A percentile compares a stretch with the other conserved stretches of the same genome.
Evolutionary conservation across 23 tunicate genomes (phyloP).

Genomic region (Halocynthia aurantium): DNA sequence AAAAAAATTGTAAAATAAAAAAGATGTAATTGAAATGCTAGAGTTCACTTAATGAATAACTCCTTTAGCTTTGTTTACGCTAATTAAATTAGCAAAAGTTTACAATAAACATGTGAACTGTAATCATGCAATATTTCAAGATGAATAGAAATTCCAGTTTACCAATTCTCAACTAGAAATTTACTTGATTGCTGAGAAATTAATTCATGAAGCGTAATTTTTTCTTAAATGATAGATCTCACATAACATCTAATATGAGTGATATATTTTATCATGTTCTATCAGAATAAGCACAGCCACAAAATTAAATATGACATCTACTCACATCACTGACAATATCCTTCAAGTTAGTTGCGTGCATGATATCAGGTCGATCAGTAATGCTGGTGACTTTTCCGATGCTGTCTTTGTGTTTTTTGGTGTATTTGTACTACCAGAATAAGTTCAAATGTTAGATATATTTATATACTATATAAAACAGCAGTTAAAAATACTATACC

Average conservation of each 20-base stretch:
- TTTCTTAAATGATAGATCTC: too few relatives aligned
- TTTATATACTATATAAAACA: background rate
- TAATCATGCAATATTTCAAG: too few relatives aligned
- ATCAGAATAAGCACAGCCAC: too few relatives aligned
- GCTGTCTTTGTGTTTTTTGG: slow-evolving; percentile 74
- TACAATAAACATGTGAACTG: too few relatives aligned
- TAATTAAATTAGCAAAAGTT: too few relatives aligned
- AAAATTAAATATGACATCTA: background rate
- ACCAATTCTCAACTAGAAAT: too few relatives aligned
- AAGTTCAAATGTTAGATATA: background rate
- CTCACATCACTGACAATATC: slow-evolving; percentile 93
- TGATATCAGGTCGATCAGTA: slow-evolving; percentile 85
- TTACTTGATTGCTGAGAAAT: too few relatives aligned
- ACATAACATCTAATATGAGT: too few relatives aligned
- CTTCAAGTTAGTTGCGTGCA: slow-evolving; percentile 72
- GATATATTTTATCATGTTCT: too few relatives aligned
- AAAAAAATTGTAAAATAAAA: background rate
- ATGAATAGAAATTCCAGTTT: too few relatives aligned
- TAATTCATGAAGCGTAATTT: too few relatives aligned
- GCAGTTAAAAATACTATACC: slow-evolving; percentile 23
- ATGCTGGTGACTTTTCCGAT: slow-evolving; percentile 62
- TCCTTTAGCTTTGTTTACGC: too few relatives aligned
- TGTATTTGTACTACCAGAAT: slow-evolving; percentile 69
- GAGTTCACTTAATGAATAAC: background rate
- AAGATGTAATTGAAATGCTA: background rate